Evolutionary conservation across 2,797 vertebrate genomes (phyloP).

Genomic region (Gila robusta): DNA sequence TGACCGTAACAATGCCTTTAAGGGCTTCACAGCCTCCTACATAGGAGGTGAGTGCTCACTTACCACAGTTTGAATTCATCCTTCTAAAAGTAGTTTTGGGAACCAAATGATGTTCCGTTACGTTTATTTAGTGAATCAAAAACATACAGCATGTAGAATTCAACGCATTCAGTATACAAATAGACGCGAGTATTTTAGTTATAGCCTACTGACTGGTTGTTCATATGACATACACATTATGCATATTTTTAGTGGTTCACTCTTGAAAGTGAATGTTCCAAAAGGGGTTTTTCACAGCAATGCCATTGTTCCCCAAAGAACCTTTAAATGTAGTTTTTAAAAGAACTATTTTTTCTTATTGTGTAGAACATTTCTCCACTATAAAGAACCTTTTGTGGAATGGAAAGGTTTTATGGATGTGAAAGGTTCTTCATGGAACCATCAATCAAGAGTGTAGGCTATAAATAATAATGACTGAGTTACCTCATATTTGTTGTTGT

Average conservation of each 20-base stretch:
- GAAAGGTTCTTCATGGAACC: neutral
- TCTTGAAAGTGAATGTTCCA: neutral
- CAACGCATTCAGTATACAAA: neutral
- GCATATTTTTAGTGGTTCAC: neutral
- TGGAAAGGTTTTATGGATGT: too few species aligned
- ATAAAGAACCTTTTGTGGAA: too few species aligned
- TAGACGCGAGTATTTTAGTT: neutral
- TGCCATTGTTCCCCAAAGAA: too few species aligned
- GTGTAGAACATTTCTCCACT: too few species aligned
- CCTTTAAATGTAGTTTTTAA: too few species aligned
- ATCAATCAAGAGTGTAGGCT: neutral
- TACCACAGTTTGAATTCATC: neutral
- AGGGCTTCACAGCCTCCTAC: slow-evolving; percentile 89
- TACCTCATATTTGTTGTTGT: neutral
- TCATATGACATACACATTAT: neutral
- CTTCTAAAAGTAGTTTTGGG: neutral
- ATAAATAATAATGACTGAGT: neutral
- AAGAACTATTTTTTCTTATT: too few species aligned
- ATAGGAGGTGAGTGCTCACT: slow-evolving; percentile 84
- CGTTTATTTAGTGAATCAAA: neutral
- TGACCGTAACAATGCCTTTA: slow-evolving; percentile 86
- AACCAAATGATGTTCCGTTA: neutral
- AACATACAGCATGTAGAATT: neutral
- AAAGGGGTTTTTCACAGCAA: neutral
- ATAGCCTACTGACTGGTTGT: neutral